A percentile compares a stretch with the other conserved stretches of the same genome.
phyloP scores from a whole-genome alignment of 1,140 invertebrate genomes.

The Harpegnathos saltator region DNA sequence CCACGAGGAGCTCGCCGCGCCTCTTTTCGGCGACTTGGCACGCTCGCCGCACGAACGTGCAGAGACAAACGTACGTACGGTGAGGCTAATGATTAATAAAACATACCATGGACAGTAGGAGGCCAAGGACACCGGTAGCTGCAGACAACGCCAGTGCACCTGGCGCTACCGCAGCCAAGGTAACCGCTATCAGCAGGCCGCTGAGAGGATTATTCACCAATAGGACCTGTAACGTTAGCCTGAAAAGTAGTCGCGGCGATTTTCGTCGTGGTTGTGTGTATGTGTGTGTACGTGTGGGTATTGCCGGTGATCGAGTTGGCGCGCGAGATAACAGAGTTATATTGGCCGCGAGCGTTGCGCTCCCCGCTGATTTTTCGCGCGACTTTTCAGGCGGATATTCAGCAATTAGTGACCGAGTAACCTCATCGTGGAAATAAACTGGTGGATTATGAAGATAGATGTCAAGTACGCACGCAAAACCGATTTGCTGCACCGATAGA shows the following conservation, averaged over 20 bases:
- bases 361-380: no score
- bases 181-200: conserved; percentile 82
- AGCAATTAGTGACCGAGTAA: no score
- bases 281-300: no score
- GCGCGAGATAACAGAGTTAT: no score
- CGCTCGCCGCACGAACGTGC: neutral
- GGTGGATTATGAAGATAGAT: no score
- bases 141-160: conserved; percentile 74
- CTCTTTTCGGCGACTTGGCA: conserved; percentile 4
- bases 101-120: conserved; percentile 83
- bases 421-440: no score
- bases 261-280: neutral
- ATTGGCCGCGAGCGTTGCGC: no score
- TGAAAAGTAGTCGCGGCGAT: conserved; percentile 1
- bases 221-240: conserved; percentile 77
- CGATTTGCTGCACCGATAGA: no score
- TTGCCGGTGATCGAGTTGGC: neutral
- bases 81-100: conserved; percentile 45
- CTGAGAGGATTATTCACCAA: conserved; percentile 85
- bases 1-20: neutral
- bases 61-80: no score
- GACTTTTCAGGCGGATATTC: no score
- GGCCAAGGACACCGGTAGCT: conserved; percentile 80
- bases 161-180: conserved; percentile 76
- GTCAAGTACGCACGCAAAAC: no score